phyloP scores from a whole-genome alignment of 2,888 invertebrate species.

The Tuta absoluta region DNA sequence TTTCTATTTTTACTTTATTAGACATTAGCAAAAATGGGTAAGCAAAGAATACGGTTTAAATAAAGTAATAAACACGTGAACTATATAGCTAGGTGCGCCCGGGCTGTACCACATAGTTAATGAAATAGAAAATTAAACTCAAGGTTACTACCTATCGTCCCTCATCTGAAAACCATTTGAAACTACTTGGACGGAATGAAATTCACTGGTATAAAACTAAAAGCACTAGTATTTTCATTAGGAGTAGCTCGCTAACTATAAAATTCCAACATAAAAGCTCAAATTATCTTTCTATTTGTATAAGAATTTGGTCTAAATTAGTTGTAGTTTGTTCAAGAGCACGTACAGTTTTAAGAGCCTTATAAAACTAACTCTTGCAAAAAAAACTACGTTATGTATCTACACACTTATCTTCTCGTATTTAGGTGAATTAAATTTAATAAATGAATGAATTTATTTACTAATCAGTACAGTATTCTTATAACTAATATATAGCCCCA shows the following conservation, averaged over 20 bases:
- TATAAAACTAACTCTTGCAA: too few relatives aligned
- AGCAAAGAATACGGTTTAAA: too few relatives aligned
- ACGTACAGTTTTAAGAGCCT: too few relatives aligned
- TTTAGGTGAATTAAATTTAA: too few relatives aligned
- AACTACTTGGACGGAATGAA: not conserved
- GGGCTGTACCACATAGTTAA: not conserved
- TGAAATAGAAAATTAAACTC: not conserved
- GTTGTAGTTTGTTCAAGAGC: too few relatives aligned
- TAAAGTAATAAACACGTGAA: not conserved
- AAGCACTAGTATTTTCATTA: constrained; percentile 1
- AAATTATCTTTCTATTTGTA: not conserved
- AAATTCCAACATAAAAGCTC: not conserved
- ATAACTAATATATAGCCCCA: too few relatives aligned
- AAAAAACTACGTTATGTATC: too few relatives aligned
- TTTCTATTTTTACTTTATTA: too few relatives aligned
- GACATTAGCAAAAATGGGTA: too few relatives aligned
- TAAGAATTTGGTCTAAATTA: not conserved
- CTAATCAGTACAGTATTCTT: too few relatives aligned
- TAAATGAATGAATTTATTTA: too few relatives aligned
- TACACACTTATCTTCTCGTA: too few relatives aligned
- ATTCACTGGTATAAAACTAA: constrained; percentile 1
- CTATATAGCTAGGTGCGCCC: not conserved
- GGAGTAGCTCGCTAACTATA: not conserved
- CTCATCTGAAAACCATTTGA: not conserved
- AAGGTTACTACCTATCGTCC: not conserved